Evolutionary conservation across 2,797 vertebrate species (phyloP).

Genomic region (Pelobates cultripes): DNA sequence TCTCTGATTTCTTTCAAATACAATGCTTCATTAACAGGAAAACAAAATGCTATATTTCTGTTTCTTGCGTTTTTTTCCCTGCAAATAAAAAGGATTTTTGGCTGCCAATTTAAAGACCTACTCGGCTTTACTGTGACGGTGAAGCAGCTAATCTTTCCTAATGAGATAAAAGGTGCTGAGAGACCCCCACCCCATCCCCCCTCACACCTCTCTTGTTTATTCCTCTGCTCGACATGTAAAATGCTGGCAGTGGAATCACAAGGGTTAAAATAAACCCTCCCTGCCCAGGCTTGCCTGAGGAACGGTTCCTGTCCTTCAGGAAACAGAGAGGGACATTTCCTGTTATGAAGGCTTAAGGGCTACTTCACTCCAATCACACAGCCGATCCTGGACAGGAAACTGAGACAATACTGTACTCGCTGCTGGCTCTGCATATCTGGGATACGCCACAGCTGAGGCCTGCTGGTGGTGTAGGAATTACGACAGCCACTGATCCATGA

Average conservation of each 20-base stretch:
- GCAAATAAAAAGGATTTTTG: no score
- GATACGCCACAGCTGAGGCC: background rate
- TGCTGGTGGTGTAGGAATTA: background rate
- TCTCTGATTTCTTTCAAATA: no score
- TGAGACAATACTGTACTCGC: slow-evolving; percentile 51
- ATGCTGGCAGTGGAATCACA: slow-evolving; percentile 51
- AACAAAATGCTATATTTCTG: no score
- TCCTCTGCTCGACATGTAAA: background rate
- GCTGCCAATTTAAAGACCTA: no score
- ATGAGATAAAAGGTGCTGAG: background rate
- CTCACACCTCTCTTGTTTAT: background rate
- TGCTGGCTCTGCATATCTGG: slow-evolving; percentile 41
- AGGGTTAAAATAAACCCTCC: slow-evolving; percentile 83
- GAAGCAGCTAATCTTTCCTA: background rate
- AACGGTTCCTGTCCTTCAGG: slow-evolving; percentile 93
- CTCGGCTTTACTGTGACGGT: no score
- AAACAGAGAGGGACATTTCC: slow-evolving; percentile 93
- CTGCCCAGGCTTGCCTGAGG: slow-evolving; percentile 92
- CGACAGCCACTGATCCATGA: no score
- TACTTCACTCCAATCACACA: slow-evolving; percentile 89
- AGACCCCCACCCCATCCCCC: background rate
- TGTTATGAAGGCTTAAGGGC: slow-evolving; percentile 94
- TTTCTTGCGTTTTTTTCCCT: no score
- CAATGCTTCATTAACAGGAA: no score
- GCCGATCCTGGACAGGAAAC: slow-evolving; percentile 87